A percentile compares a stretch with the other conserved stretches of the same genome.
phyloP scores from a whole-genome alignment of 2,888 invertebrate genomes.

The Melipona beecheii region DNA sequence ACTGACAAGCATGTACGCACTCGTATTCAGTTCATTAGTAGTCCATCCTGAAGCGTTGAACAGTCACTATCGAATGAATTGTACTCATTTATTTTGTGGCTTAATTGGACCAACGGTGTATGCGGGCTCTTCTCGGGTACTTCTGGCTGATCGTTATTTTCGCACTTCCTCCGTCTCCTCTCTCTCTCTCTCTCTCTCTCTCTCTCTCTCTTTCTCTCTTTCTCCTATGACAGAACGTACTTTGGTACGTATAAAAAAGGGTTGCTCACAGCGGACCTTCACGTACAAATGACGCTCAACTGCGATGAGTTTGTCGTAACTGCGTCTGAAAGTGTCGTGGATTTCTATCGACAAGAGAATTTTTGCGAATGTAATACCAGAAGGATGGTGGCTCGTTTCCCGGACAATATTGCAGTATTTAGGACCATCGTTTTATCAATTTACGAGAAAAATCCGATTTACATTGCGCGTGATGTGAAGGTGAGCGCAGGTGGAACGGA shows the following conservation, averaged over 20 bases:
- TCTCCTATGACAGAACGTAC: conserved; percentile 28
- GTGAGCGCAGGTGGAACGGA: conserved; percentile 44
- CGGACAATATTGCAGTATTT: conserved; percentile 64
- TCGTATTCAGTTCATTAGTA: conserved; percentile 74
- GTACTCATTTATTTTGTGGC: conserved; percentile 53
- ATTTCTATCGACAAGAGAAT: conserved; percentile 39
- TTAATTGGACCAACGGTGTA: conserved; percentile 75
- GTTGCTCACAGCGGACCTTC: conserved; percentile 8
- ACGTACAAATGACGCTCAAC: conserved; percentile 13
- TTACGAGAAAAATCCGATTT: conserved; percentile 76
- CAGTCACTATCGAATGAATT: conserved; percentile 52
- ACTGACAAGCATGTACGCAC: conserved; percentile 29
- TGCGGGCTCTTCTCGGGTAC: conserved; percentile 61
- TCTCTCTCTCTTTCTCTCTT: neutral
- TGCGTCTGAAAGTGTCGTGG: conserved; percentile 33
- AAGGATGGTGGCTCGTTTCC: conserved; percentile 40
- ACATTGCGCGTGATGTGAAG: conserved; percentile 68
- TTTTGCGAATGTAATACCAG: conserved; percentile 33
- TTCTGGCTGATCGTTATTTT: conserved; percentile 68
- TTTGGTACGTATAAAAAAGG: conserved; percentile 24
- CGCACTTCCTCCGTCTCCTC: conserved; percentile 27
- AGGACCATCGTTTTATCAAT: conserved; percentile 77
- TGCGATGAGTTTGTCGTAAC: conserved; percentile 25
- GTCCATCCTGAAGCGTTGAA: conserved; percentile 69
- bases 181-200: neutral